Evolutionary conservation across 2,113 vertebrate genomes (phyloP).

Genomic region (Eptesicus fuscus): DNA sequence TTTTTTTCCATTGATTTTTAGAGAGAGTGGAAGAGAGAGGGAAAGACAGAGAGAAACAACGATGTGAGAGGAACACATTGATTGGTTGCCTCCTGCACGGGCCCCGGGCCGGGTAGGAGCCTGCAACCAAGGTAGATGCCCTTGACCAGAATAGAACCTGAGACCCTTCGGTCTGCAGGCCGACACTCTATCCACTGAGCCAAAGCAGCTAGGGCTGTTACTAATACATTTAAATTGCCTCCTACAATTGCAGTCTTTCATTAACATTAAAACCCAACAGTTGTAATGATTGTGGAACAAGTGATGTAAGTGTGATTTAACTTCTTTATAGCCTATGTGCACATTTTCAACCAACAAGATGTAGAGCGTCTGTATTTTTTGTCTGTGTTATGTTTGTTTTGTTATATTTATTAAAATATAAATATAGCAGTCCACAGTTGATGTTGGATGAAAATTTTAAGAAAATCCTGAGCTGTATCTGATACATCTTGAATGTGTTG

Average conservation of each 20-base stretch:
- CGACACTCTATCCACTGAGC: too few relatives aligned
- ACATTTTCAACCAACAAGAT: neutral
- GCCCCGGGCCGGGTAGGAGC: too few relatives aligned
- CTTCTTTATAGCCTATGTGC: neutral
- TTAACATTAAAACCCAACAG: neutral
- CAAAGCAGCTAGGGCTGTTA: neutral
- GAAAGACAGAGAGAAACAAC: too few relatives aligned
- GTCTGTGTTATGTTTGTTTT: neutral
- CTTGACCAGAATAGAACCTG: too few relatives aligned
- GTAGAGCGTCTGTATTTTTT: neutral
- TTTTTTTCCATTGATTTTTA: too few relatives aligned
- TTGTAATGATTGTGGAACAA: neutral
- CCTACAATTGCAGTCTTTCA: neutral
- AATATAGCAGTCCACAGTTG: neutral
- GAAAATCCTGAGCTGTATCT: neutral
- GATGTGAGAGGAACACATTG: too few relatives aligned
- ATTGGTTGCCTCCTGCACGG: too few relatives aligned
- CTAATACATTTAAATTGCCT: neutral
- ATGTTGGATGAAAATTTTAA: neutral
- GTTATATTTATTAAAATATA: slow-evolving; percentile 26
- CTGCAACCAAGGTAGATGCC: too few relatives aligned
- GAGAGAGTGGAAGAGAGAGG: too few relatives aligned
- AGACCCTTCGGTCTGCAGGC: too few relatives aligned
- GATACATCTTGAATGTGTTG: neutral
- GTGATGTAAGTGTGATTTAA: neutral